Evolutionary conservation across 2,113 vertebrate species (phyloP).

Genomic region (Synodontis membranacea): DNA sequence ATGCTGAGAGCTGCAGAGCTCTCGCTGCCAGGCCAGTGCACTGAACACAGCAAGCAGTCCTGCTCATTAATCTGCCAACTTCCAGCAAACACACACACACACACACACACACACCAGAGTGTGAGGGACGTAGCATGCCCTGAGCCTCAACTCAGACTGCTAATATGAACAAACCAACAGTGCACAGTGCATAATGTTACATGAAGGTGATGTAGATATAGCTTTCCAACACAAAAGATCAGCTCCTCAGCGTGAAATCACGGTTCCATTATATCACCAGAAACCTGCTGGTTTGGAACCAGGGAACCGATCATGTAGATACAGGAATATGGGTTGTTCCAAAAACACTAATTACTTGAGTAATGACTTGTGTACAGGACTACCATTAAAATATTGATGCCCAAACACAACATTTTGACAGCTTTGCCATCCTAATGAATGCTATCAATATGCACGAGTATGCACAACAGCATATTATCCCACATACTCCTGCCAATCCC

Average conservation of each 20-base stretch:
- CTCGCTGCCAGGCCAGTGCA: slow-evolving; percentile 4
- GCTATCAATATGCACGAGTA: background rate
- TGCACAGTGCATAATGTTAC: background rate
- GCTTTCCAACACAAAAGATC: background rate
- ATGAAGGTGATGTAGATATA: background rate
- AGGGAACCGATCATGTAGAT: background rate
- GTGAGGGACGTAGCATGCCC: background rate
- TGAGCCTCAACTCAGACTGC: slow-evolving; percentile 11
- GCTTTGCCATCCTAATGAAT: background rate
- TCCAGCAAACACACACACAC: background rate
- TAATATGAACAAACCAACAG: slow-evolving; percentile 13
- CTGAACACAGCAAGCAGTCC: slow-evolving; percentile 34
- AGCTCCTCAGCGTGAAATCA: background rate
- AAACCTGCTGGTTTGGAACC: background rate
- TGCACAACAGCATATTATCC: background rate
- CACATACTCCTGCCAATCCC: background rate
- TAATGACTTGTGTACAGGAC: background rate
- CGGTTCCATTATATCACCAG: background rate
- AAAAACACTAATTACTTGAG: background rate
- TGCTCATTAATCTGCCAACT: slow-evolving; percentile 17
- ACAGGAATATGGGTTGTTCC: background rate
- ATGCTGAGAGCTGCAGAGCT: slow-evolving; percentile 41
- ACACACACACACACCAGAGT: background rate
- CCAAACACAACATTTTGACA: background rate
- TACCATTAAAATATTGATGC: background rate